Evolutionary conservation across 2,113 vertebrate species (phyloP).

Genomic region (Clarias batrachus): DNA sequence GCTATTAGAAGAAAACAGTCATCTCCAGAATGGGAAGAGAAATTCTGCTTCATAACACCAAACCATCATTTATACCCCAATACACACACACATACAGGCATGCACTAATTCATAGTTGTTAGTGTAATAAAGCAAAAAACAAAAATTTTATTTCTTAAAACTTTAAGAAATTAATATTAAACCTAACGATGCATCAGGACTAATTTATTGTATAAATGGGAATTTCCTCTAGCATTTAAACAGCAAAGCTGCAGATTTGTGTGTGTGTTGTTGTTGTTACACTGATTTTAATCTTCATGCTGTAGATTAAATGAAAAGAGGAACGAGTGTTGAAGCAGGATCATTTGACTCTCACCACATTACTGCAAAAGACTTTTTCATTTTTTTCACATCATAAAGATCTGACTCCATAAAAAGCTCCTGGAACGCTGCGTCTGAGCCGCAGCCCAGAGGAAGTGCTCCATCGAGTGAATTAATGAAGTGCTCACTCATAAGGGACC

Average conservation of each 20-base stretch:
- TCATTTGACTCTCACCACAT: background rate
- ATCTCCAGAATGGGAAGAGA: background rate
- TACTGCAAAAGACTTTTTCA: background rate
- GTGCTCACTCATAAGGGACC: conserved; percentile 4
- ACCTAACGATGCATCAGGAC: background rate
- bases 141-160: background rate
- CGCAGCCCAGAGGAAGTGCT: background rate
- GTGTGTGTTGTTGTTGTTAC: background rate
- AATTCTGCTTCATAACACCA: background rate
- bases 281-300: background rate
- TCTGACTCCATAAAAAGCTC: background rate
- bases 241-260: background rate
- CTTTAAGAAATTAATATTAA: background rate
- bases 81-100: conserved; percentile 4
- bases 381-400: background rate
- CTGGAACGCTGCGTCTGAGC: background rate
- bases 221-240: background rate
- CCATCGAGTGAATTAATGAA: background rate
- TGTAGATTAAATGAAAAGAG: background rate
- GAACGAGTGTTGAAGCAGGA: background rate
- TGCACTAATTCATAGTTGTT: background rate
- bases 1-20: background rate
- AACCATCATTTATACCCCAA: background rate
- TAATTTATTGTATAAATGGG: background rate
- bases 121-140: background rate